Base-by-base conservation (phyloP, 2,797 vertebrate genomes). In the Pyrocephalus nanus region DNA sequence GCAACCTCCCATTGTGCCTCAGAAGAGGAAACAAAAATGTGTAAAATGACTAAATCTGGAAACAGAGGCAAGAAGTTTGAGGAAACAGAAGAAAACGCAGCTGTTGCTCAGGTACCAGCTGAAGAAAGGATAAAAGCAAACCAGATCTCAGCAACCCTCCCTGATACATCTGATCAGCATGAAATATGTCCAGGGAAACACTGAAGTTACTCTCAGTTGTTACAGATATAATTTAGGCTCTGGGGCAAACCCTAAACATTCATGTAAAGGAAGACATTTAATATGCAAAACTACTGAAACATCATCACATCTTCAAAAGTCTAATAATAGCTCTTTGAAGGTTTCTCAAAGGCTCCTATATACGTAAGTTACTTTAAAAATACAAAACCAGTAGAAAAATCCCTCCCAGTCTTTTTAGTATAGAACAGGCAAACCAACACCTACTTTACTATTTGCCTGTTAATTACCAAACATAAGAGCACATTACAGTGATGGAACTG, bases 11-110 rank as follows among this genome's bases (percentile, higher is more conserved):
- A 45, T 64, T 73, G 55, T 78, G 69, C 36, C 48, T 90, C 70
- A 51, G 30, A 83, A 90, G 70, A 78, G 53, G 66, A 92, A 93
- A 87, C 43, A 92, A 89, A 94, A 87, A 65, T 36, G 71, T 86
- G 81, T 78, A 66, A 72, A 81, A 82, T 36, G 47, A 79, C 86
- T 90, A 73, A 86, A 86, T 72, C 76, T 71, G 86, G 71, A 78
- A 95, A 77, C 47, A 85, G 51, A 89, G 55, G 30, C 43, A n/a
- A 23, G 17, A 61, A 45, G 43, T 82, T 42, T 67, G 81, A 87
- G 87, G 77, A 92, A 87, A 43, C 43, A 48, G 22, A 78, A 61
- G 40, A 29, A 50, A 79, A 71, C 15, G 10, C 60, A 90, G 79
- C 51, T 93, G 51, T 47, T 94, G 86, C 86, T 76, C 17, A 32